Evolutionary conservation across 2,113 vertebrate species (phyloP).

Genomic region (Serinus canaria): DNA sequence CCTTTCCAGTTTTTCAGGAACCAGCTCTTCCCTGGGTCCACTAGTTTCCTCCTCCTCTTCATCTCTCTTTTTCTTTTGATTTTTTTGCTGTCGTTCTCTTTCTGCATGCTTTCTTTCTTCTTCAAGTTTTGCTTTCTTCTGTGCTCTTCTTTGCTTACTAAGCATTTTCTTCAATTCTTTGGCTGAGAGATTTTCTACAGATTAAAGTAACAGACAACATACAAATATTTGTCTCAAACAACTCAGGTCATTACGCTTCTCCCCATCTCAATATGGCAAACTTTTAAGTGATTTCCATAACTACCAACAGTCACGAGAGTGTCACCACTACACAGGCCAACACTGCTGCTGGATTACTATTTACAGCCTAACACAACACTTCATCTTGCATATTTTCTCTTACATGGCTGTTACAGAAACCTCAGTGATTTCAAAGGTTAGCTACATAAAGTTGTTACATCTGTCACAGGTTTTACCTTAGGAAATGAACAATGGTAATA

Average conservation of each 20-base stretch:
- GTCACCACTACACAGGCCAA: background rate
- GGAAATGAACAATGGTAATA: background rate
- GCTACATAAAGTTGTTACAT: background rate
- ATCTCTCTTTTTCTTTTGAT: conserved; percentile 78
- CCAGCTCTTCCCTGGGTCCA: conserved; percentile 77
- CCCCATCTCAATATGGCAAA: background rate
- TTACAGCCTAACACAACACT: background rate
- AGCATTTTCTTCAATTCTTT: conserved; percentile 84
- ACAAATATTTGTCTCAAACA: background rate
- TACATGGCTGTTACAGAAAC: background rate
- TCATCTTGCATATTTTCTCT: background rate
- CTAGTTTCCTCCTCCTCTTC: conserved; percentile 78
- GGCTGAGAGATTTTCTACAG: conserved; percentile 78
- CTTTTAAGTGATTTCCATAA: background rate
- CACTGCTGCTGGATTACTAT: background rate
- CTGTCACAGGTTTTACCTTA: background rate
- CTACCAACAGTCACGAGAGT: background rate
- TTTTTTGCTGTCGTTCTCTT: conserved; percentile 77
- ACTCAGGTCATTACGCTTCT: background rate
- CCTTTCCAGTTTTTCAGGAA: conserved; percentile 82
- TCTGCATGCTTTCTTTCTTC: conserved; percentile 78
- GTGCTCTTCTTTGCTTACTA: conserved; percentile 81
- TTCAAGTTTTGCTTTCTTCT: conserved; percentile 81
- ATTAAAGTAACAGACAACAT: background rate
- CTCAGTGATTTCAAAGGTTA: background rate